phyloP scores from a whole-genome alignment of 2,113 vertebrate genomes.

The Orthonyx spaldingii region DNA sequence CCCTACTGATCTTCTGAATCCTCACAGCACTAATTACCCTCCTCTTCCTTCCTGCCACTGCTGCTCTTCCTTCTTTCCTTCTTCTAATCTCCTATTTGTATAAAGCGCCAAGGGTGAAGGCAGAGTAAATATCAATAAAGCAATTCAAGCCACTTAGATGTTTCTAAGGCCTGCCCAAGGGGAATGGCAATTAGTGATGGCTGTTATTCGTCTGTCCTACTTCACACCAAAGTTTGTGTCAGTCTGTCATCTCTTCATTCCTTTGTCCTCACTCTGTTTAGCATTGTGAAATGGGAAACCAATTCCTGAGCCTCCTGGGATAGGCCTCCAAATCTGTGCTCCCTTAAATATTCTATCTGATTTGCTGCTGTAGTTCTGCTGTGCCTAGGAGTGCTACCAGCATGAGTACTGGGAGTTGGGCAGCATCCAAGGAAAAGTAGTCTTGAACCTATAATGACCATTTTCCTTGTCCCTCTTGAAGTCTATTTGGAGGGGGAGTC shows the following conservation, averaged over 20 bases:
- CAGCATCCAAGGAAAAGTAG: background rate
- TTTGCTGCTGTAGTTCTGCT: background rate
- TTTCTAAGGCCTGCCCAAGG: background rate
- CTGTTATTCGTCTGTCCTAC: background rate
- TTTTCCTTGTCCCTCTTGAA: background rate
- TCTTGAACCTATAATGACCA: background rate
- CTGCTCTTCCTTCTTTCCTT: background rate
- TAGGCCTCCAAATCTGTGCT: background rate
- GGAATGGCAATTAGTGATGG: background rate
- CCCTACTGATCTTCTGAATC: constrained; percentile 3
- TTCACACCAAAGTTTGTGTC: background rate
- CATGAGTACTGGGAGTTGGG: background rate
- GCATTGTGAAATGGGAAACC: background rate
- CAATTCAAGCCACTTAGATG: background rate
- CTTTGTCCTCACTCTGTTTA: background rate
- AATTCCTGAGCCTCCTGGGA: background rate
- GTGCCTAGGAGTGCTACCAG: background rate
- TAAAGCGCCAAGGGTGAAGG: background rate
- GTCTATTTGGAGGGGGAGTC: background rate
- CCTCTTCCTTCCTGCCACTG: background rate
- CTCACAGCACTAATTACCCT: background rate
- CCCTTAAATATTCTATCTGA: background rate
- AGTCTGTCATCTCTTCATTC: background rate
- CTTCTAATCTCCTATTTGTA: constrained; percentile 46
- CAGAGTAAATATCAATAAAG: constrained; percentile 27